These are phyloP conservation scores for Thunnus albacares DNA, from an alignment of 2,797 vertebrate species.

Conservation along the genomic window DNA sequence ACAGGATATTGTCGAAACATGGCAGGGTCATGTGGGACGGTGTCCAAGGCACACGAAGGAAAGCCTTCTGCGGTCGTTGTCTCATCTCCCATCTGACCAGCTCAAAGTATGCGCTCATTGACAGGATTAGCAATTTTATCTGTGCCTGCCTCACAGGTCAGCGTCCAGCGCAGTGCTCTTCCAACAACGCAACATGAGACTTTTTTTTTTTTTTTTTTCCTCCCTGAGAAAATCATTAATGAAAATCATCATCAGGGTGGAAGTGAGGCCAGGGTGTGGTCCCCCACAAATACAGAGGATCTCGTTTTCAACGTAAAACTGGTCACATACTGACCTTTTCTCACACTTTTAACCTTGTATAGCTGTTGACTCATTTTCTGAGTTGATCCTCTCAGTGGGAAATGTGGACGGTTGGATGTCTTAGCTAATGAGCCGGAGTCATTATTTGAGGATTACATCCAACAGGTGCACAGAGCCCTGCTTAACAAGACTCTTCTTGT, in stretches of 20 bases:
- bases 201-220: background rate
- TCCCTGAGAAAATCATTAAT: conserved; percentile 52
- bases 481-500: conserved; percentile 58
- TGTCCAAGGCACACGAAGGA: conserved; percentile 48
- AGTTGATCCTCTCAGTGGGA: conserved; percentile 64
- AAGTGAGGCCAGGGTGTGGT: conserved; percentile 32
- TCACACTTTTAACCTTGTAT: conserved; percentile 47
- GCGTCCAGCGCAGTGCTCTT: background rate
- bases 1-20: conserved; percentile 75
- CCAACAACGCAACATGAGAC: conserved; percentile 17
- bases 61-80: conserved; percentile 42
- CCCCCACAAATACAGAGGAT: conserved; percentile 10
- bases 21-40: conserved; percentile 61
- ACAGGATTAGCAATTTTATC: conserved; percentile 34
- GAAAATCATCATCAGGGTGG: conserved; percentile 46
- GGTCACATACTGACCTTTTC: conserved; percentile 51
- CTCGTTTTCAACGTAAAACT: conserved; percentile 8
- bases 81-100: conserved; percentile 48
- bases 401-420: conserved; percentile 59
- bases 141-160: conserved; percentile 32
- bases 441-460: conserved; percentile 78
- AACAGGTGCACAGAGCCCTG: conserved; percentile 75
- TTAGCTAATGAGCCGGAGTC: conserved; percentile 68
- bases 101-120: conserved; percentile 31
- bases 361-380: conserved; percentile 46